These are phyloP conservation scores for Drosophila nr. perissopoda DNA, from an alignment of 2,888 invertebrate genomes.

Conservation along the genomic window DNA sequence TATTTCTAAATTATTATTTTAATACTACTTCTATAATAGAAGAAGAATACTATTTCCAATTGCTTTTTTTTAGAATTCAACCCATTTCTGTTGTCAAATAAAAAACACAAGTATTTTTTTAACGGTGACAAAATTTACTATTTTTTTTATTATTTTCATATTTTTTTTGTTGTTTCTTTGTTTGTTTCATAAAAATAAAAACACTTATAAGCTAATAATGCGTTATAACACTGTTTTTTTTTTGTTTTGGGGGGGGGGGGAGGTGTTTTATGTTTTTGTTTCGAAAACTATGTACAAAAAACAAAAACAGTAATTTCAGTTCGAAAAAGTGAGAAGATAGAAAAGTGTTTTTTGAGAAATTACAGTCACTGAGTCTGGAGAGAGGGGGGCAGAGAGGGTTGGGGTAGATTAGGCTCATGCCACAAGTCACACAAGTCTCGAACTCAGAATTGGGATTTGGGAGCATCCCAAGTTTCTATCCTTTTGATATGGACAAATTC, in stretches of 20 bases:
- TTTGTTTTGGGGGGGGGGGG: conserved; percentile 22
- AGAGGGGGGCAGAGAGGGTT: conserved; percentile 8
- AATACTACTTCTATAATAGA: not conserved
- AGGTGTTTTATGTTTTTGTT: conserved; percentile 44
- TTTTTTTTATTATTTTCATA: conserved; percentile 85
- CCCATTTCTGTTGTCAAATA: not conserved
- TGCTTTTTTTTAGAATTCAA: not conserved
- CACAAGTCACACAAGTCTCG: conserved; percentile 46
- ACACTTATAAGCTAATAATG: conserved; percentile 83
- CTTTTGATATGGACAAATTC: conserved; percentile 33
- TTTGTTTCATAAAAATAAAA: conserved; percentile 84
- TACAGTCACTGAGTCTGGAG: conserved; percentile 66
- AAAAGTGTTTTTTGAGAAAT: conserved; percentile 32
- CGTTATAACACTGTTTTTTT: conserved; percentile 77
- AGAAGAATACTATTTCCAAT: not conserved
- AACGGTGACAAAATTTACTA: conserved; percentile 85
- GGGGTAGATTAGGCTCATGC: conserved; percentile 27
- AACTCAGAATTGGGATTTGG: conserved; percentile 36
- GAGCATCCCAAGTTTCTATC: conserved; percentile 11
- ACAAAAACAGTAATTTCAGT: conserved; percentile 56
- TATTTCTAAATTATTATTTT: too few relatives aligned
- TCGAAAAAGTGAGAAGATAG: conserved; percentile 36
- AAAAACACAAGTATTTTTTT: conserved; percentile 51
- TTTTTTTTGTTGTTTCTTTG: conserved; percentile 84
- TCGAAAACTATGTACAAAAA: conserved; percentile 81